Evolutionary conservation across 1,140 invertebrate species (phyloP).

Genomic region (Monomorium pharaonis): DNA sequence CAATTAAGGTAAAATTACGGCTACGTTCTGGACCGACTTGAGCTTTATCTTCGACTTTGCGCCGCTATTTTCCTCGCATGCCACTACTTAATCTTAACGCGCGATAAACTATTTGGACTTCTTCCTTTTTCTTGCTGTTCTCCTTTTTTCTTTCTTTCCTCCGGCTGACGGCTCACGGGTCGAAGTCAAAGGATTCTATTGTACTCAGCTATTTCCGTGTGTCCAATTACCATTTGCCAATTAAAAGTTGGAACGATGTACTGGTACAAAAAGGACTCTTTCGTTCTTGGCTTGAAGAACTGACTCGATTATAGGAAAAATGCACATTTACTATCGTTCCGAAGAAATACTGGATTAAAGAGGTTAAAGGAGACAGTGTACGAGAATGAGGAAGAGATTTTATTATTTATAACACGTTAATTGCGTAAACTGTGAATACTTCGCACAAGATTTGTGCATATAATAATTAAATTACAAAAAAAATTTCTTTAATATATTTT

Average conservation of each 20-base stretch:
- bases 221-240: constrained; percentile 74
- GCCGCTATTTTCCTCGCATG: constrained; percentile 37
- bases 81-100: constrained; percentile 42
- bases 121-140: background rate
- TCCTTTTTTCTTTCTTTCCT: constrained; percentile 24
- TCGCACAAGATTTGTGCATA: background rate
- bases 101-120: constrained; percentile 29
- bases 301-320: constrained; percentile 67
- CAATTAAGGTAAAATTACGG: constrained; percentile 42
- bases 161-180: constrained; percentile 1
- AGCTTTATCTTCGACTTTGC: constrained; percentile 48
- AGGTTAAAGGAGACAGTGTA: background rate
- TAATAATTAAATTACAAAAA: background rate
- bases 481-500: background rate
- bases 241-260: constrained; percentile 71
- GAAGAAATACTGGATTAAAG: background rate
- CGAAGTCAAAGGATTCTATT: constrained; percentile 44
- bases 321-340: constrained; percentile 48
- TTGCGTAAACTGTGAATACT: background rate
- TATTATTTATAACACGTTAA: background rate
- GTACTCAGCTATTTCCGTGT: constrained; percentile 58
- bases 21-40: constrained; percentile 5
- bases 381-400: background rate
- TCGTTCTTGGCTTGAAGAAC: constrained; percentile 15
- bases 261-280: constrained; percentile 46